A percentile compares a stretch with the other conserved stretches of the same genome.
phyloP scores from a whole-genome alignment of 1,140 invertebrate genomes.

The Bombus confusus region DNA sequence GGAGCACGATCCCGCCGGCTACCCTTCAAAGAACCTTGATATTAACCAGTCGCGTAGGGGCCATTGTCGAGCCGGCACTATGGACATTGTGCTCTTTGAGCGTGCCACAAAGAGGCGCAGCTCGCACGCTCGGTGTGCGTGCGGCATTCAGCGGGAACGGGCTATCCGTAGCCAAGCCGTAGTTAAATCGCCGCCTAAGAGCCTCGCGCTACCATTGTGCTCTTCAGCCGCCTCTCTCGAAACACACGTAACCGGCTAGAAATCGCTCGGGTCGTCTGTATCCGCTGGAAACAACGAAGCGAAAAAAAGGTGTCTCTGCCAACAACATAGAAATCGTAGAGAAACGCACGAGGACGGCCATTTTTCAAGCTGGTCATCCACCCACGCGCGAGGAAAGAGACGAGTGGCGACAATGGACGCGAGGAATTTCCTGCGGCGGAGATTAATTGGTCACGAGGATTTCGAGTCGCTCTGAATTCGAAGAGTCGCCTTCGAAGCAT shows the following conservation, averaged over 20 bases:
- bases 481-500: background rate
- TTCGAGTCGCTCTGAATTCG: constrained; percentile 54
- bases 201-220: constrained; percentile 64
- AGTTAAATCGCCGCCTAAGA: constrained; percentile 72
- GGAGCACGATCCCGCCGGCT: constrained; percentile 39
- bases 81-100: constrained; percentile 76
- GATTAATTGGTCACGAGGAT: constrained; percentile 77
- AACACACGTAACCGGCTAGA: background rate
- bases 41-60: constrained; percentile 73
- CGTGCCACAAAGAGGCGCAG: constrained; percentile 67
- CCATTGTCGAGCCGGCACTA: constrained; percentile 70
- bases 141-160: constrained; percentile 65
- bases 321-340: background rate
- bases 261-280: background rate
- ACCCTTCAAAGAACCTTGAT: constrained; percentile 76
- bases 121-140: constrained; percentile 68
- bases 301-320: background rate
- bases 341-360: constrained; percentile 20
- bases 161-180: constrained; percentile 51
- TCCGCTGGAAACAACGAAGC: background rate
- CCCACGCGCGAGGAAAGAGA: constrained; percentile 35
- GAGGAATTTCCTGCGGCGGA: constrained; percentile 64
- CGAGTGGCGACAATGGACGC: constrained; percentile 52
- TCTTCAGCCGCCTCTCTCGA: constrained; percentile 35
- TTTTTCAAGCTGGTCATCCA: constrained; percentile 44